These are phyloP conservation scores for Epinephelus malabaricus DNA, from an alignment of 2,797 vertebrate genomes.

Conservation along the genomic window DNA sequence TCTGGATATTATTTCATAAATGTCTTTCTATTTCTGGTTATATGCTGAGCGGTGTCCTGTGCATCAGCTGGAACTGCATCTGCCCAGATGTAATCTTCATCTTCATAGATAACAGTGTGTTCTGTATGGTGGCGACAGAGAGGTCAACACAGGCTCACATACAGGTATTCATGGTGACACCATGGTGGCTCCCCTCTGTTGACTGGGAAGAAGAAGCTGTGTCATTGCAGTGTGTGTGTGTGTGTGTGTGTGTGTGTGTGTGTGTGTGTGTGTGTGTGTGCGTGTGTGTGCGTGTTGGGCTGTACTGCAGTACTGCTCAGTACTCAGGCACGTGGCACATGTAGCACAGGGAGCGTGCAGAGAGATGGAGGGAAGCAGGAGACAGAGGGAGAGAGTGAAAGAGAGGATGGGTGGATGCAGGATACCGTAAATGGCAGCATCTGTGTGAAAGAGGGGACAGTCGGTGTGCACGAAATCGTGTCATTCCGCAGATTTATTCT, in stretches of 20 bases:
- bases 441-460: conserved; percentile 22
- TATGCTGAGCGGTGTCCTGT: background rate
- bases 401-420: conserved; percentile 31
- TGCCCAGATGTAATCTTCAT: background rate
- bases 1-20: conserved; percentile 38
- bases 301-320: conserved; percentile 71
- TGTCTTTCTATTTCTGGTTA: background rate
- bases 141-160: conserved; percentile 4
- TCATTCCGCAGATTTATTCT: conserved; percentile 13
- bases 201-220: conserved; percentile 63
- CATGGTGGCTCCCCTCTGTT: conserved; percentile 44
- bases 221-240: conserved; percentile 66
- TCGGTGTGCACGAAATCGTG: background rate
- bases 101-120: background rate
- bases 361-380: conserved; percentile 65
- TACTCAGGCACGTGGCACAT: conserved; percentile 72
- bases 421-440: conserved; percentile 32
- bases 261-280: conserved; percentile 24
- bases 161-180: conserved; percentile 27
- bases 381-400: conserved; percentile 5
- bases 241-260: conserved; percentile 29
- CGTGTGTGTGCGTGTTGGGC: conserved; percentile 27
- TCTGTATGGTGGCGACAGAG: conserved; percentile 7
- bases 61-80: background rate
- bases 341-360: conserved; percentile 67